A percentile compares a stretch with the other conserved stretches of the same genome.
Conservation (phyloP, 2,113 vertebrate genomes). For the Paraplagusia blochii region DNA sequence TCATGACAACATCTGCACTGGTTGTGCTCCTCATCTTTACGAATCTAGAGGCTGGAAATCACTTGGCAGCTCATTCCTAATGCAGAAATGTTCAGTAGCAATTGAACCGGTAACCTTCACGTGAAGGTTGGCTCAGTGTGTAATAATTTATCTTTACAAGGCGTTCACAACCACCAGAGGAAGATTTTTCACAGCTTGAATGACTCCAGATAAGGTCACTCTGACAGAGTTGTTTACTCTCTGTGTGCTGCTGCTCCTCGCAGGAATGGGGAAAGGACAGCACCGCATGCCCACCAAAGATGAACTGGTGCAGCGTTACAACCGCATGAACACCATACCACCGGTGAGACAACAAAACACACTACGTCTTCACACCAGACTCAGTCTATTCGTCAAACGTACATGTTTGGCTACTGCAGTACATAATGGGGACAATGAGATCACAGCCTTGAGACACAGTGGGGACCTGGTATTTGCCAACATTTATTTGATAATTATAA, state of each 20-base stretch:
- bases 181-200: constrained; percentile 22
- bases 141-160: constrained; percentile 17
- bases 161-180: constrained; percentile 9
- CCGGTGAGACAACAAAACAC: constrained; percentile 77
- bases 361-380: background rate
- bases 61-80: background rate
- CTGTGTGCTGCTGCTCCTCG: constrained; percentile 40
- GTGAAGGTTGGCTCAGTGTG: constrained; percentile 17
- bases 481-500: too few relatives aligned
- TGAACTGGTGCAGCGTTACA: constrained; percentile 96
- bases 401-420: too few relatives aligned
- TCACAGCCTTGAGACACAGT: too few relatives aligned
- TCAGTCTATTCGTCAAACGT: background rate
- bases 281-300: constrained; percentile 99
- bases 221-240: constrained; percentile 29
- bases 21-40: background rate
- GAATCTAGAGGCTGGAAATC: background rate
- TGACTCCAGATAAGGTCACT: constrained; percentile 20
- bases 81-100: constrained; percentile 2
- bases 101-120: constrained; percentile 17
- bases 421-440: background rate
- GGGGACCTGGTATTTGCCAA: too few relatives aligned
- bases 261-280: constrained; percentile 99
- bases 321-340: constrained; percentile 98
- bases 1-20: background rate